Percentiles rank a stretch among this genome's conserved stretches.
phyloP scores from a whole-genome alignment of 2,113 vertebrate genomes.

The Romanogobio albipinnatus region DNA sequence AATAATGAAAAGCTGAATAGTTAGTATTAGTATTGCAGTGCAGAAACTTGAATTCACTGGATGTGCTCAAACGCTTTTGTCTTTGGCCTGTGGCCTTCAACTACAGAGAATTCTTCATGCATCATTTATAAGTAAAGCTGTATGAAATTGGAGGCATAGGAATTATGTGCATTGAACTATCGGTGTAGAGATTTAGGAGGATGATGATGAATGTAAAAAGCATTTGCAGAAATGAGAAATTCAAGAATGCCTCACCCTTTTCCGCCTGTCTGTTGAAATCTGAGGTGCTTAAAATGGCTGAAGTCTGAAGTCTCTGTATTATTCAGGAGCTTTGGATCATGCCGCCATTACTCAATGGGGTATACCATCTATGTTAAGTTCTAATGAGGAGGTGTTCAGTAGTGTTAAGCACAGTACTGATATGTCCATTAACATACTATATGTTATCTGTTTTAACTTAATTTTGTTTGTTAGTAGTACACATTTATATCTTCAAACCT shows the following conservation, averaged over 20 bases:
- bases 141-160: background rate
- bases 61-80: background rate
- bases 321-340: slow-evolving; percentile 66
- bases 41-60: background rate
- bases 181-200: background rate
- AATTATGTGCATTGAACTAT: background rate
- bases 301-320: slow-evolving; percentile 63
- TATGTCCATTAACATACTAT: background rate
- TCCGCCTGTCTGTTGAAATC: slow-evolving; percentile 58
- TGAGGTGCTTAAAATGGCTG: slow-evolving; percentile 57
- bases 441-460: background rate
- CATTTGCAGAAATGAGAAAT: background rate
- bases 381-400: slow-evolving; percentile 72
- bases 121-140: background rate
- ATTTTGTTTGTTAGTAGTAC: background rate
- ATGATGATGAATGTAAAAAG: background rate
- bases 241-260: background rate
- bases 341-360: slow-evolving; percentile 53
- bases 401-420: slow-evolving; percentile 34
- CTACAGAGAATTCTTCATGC: background rate
- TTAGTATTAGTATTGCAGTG: no score
- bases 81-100: background rate
- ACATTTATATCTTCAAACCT: background rate
- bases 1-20: no score
- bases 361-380: slow-evolving; percentile 53